Conservation (phyloP, 2,888 invertebrate genomes). For the Thalpophila matura region DNA sequence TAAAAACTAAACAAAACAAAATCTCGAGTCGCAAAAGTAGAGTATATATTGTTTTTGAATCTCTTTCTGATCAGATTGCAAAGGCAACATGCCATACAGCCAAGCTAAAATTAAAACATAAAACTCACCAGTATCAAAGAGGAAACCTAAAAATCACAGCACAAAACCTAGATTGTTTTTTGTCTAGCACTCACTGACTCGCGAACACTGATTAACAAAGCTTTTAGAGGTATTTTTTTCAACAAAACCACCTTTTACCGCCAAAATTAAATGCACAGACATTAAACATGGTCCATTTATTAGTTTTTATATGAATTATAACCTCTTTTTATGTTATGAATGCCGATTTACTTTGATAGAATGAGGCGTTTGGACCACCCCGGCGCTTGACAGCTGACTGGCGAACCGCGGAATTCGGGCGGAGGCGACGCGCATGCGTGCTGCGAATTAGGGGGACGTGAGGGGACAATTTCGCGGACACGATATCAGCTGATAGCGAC, state of each 20-base stretch:
- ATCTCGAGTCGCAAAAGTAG: not conserved
- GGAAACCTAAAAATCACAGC: conserved; percentile 36
- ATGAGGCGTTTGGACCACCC: conserved; percentile 65
- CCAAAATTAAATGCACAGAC: conserved; percentile 25
- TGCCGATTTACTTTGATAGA: conserved; percentile 37
- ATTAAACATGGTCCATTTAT: not conserved
- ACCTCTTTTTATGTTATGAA: conserved; percentile 51
- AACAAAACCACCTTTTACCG: not conserved
- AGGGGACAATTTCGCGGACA: conserved; percentile 60
- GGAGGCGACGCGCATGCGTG: conserved; percentile 74
- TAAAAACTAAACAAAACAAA: not conserved
- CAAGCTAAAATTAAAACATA: conserved; percentile 13
- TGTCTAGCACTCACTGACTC: conserved; percentile 52
- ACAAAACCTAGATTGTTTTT: conserved; percentile 53
- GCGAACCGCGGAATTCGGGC: conserved; percentile 54
- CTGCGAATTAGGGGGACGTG: conserved; percentile 49
- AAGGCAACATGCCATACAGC: not conserved
- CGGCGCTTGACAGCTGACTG: conserved; percentile 81
- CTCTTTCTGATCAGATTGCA: not conserved
- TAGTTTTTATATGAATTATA: conserved; percentile 30
- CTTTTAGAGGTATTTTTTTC: not conserved
- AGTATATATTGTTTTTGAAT: conserved; percentile 15
- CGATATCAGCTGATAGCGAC: conserved; percentile 58
- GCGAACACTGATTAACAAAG: conserved; percentile 24
- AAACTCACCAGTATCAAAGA: conserved; percentile 39